Conservation (phyloP, 2,797 vertebrate genomes). For the Streptopelia turtur region DNA sequence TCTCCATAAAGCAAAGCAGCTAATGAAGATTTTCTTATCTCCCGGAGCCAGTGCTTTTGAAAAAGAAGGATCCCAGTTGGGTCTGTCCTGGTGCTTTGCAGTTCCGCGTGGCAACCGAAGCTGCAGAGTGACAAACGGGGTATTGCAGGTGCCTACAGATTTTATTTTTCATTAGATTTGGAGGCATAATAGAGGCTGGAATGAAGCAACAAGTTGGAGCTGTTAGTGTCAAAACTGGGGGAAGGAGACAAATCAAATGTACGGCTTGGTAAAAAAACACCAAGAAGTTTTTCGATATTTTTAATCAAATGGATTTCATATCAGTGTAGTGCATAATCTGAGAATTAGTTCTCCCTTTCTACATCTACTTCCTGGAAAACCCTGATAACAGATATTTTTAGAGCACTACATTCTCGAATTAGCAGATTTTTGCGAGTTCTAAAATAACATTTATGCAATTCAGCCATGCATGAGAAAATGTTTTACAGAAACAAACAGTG, state of each 20-base stretch:
- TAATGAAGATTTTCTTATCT: constrained; percentile 62
- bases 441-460: constrained; percentile 26
- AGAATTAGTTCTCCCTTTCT: constrained; percentile 50
- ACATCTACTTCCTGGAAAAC: constrained; percentile 44
- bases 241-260: constrained; percentile 14
- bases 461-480: background rate
- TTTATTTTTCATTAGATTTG: background rate
- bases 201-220: background rate
- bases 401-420: background rate
- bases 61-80: background rate
- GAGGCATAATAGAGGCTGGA: background rate
- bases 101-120: background rate
- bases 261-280: background rate
- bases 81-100: background rate
- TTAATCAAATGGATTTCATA: constrained; percentile 30
- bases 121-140: background rate
- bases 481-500: constrained; percentile 20
- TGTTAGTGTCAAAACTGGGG: background rate
- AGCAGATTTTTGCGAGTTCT: constrained; percentile 8
- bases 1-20: constrained; percentile 4
- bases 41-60: background rate
- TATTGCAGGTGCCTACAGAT: background rate
- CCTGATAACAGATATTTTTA: constrained; percentile 59
- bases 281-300: background rate
- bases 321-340: constrained; percentile 21